These are phyloP conservation scores for Acrocyrtus sp. DNA, from an alignment of 2,888 invertebrate genomes.

Conservation along the genomic window DNA sequence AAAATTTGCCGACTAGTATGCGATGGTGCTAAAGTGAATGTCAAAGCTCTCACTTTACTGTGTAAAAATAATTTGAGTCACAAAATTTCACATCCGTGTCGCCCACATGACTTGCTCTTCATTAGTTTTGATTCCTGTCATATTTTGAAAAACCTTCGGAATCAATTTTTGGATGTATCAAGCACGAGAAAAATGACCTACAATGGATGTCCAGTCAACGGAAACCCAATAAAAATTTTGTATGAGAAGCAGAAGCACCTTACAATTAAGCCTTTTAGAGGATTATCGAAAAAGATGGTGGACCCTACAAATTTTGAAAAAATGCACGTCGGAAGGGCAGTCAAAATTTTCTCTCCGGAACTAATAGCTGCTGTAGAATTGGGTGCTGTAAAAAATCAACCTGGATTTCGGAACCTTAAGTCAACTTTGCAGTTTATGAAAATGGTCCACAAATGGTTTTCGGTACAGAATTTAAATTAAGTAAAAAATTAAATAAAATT, in stretches of 20 bases:
- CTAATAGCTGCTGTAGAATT: slow-evolving; percentile 31
- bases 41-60: slow-evolving; percentile 28
- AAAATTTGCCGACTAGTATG: slow-evolving; percentile 35
- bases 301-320: slow-evolving; percentile 46
- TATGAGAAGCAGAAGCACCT: slow-evolving; percentile 26
- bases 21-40: slow-evolving; percentile 38
- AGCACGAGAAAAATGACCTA: not conserved
- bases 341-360: slow-evolving; percentile 43
- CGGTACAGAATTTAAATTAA: too few relatives aligned
- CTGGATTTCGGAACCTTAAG: slow-evolving; percentile 14
- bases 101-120: slow-evolving; percentile 24
- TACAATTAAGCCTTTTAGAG: slow-evolving; percentile 30
- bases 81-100: slow-evolving; percentile 19
- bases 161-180: slow-evolving; percentile 37
- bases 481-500: too few relatives aligned
- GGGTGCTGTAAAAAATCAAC: not conserved
- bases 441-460: slow-evolving; percentile 28
- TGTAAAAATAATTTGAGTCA: slow-evolving; percentile 14
- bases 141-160: slow-evolving; percentile 43
- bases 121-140: slow-evolving; percentile 46
- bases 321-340: slow-evolving; percentile 46
- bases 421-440: slow-evolving; percentile 35
- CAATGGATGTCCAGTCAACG: not conserved
- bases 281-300: slow-evolving; percentile 34
- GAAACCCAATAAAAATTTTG: slow-evolving; percentile 13